A percentile compares a stretch with the other conserved stretches of the same genome.
Conservation (phyloP, 1,140 invertebrate genomes). For the Calosoma granatense region DNA sequence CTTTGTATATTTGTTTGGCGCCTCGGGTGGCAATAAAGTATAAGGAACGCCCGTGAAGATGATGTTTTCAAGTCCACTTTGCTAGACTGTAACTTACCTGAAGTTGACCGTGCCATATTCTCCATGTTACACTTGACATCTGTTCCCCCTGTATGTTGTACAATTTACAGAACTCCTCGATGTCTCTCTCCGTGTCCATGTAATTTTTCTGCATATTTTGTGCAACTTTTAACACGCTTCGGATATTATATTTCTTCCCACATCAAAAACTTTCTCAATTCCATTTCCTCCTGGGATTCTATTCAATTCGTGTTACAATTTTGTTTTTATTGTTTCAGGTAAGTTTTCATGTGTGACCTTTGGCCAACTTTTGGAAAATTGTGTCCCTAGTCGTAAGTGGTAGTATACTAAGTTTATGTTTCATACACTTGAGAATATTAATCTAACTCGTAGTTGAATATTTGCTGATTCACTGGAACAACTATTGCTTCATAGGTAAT, state of each 20-base stretch:
- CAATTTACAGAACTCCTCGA: background rate
- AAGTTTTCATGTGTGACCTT: background rate
- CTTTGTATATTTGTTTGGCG: no score
- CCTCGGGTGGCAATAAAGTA: no score
- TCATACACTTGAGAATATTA: no score
- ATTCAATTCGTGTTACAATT: constrained; percentile 5
- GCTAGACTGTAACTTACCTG: no score
- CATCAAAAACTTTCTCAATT: constrained; percentile 4
- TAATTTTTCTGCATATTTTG: background rate
- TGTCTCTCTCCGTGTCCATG: background rate
- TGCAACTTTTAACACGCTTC: background rate
- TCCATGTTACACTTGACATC: no score
- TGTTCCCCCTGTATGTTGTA: no score
- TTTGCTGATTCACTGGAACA: background rate
- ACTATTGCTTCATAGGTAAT: background rate
- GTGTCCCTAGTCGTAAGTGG: background rate
- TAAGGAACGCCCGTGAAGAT: no score
- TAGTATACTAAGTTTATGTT: background rate
- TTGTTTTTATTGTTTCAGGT: constrained; percentile 5
- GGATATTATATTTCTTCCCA: background rate
- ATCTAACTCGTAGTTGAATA: no score
- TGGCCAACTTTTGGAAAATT: background rate
- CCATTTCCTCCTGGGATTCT: background rate
- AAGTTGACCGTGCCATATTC: no score
- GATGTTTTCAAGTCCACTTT: no score